Base-by-base conservation (phyloP, 2,888 invertebrate species). In the Bursaphelenchus okinawaensis region DNA sequence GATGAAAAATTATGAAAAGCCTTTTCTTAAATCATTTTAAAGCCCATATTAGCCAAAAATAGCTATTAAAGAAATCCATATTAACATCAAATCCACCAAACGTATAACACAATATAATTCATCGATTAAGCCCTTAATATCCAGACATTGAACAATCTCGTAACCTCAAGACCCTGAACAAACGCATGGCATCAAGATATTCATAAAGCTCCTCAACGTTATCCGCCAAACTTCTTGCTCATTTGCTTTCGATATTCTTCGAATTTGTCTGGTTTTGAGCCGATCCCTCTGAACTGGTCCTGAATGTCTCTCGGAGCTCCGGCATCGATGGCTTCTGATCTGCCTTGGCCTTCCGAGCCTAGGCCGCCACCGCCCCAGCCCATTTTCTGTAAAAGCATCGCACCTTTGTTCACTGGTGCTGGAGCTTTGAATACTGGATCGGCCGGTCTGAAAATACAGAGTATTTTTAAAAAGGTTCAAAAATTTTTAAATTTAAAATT, bases 331-430 rank as follows among this genome's bases (percentile, higher is more conserved):
- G 29, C 16, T 31, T 19, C 62, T n/a, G 28, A 19, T 23, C 28
- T 28, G 0, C 29, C 24, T 60, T 67, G 68, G 71, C 93, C 95
- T 66, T 92, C 89, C 0, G 91, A 90, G 20, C 96, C 96, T 9
- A 98, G 87, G 8, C 96, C 96, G 51, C 89, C 89, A 50, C 95
- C 95, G 68, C 90, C 89, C 96, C 96, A 98, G 3, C 86, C 96
- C 95, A 98, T 96, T 86, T 93, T 93, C 84, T 90, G 90, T 68
- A 96, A 87, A 86, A 98, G 88, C 85, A 94, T 93, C 85, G 96
- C 96, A 0, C 96, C 96, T 83, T 93, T 94, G 85, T 96, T 96
- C 68, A 89, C 89, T n/a, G 59, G 62, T 29, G 70, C 52, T 19
- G 67, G 68, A 3, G 52, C 59, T 54, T 67, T 66, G 57, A 66